Percentiles rank a stretch among this genome's conserved stretches.
Conservation (phyloP, 2,888 invertebrate genomes). For the Aleiodes leptofemur region DNA sequence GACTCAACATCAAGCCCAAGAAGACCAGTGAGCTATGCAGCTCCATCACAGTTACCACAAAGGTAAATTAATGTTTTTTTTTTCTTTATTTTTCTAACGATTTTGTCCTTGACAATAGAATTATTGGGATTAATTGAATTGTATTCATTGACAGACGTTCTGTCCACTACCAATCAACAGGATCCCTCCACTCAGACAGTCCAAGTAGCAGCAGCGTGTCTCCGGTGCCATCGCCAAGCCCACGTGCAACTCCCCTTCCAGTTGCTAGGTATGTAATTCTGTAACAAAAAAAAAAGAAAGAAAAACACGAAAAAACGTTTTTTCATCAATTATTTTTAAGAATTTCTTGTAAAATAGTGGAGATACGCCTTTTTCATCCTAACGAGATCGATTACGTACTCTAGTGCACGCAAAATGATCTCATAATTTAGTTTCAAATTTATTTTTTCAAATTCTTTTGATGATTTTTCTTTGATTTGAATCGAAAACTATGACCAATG, state of each 20-base stretch:
- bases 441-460: no score
- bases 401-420: no score
- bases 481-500: no score
- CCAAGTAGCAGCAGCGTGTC: constrained; percentile 90
- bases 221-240: constrained; percentile 88
- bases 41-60: constrained; percentile 74
- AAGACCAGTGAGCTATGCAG: constrained; percentile 69
- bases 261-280: constrained; percentile 64
- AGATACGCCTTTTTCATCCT: no score
- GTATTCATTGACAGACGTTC: constrained; percentile 79
- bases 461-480: no score
- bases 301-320: no score
- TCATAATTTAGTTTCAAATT: no score
- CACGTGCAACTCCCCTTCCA: constrained; percentile 83
- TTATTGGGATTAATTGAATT: background rate
- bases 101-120: background rate
- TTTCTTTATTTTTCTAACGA: background rate
- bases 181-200: constrained; percentile 88
- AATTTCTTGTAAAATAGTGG: no score
- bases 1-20: constrained; percentile 67
- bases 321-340: no score
- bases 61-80: constrained; percentile 64
- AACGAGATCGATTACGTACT: no score
- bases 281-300: no score
- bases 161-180: constrained; percentile 89